Base-by-base conservation (phyloP, 2,797 vertebrate species). In the Poeciliopsis gracilis region DNA sequence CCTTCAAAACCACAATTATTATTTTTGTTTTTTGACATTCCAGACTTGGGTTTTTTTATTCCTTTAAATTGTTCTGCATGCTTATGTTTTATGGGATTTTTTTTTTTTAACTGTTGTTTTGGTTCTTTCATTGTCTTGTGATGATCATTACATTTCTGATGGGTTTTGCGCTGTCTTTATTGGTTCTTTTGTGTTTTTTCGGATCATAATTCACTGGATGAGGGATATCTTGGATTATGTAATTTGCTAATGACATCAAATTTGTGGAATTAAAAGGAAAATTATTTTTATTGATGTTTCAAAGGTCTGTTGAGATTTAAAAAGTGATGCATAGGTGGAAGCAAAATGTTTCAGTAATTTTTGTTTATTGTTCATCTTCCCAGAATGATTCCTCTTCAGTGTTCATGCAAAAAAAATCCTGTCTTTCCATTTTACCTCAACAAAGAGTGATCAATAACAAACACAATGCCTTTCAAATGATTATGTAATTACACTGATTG, bases 61-160 rank as follows among this genome's bases (percentile, higher is more conserved):
- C 61, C 74, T 87, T 87, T 53, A 45, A 80, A 77, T 73, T 80
- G 74, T 67, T 87, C 78, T 93, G 87, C 90, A 89, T 92, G 89
- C 80, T 91, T 66, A 73, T 88, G 83, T 82, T 5, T 55, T 86
- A 72, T 86, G 82, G 84, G 82, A 11, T 30, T 82, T 9, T 30
- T 82, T 41, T 84, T 36, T 82, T 82, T 86, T 87, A 76, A 43
- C 45, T 86, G 20, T 90, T 66, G 49, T 89, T 41, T 89, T 78
- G 81, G 55, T 88, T 91, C 81, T 47, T 88, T 88, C 76, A 81
- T 89, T 83, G 84, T 87, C 51, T 90, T 88, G 87, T 92, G 76
- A 84, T 82, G 82, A 81, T 46, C 90, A 85, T 93, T 91, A 86
- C 86, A 81, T 90, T 82, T 53, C 41, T 77, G 73, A 63, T 88